A percentile compares a stretch with the other conserved stretches of the same genome.
phyloP scores from a whole-genome alignment of 2,797 vertebrate species.

The Syngnathus rostellatus region DNA sequence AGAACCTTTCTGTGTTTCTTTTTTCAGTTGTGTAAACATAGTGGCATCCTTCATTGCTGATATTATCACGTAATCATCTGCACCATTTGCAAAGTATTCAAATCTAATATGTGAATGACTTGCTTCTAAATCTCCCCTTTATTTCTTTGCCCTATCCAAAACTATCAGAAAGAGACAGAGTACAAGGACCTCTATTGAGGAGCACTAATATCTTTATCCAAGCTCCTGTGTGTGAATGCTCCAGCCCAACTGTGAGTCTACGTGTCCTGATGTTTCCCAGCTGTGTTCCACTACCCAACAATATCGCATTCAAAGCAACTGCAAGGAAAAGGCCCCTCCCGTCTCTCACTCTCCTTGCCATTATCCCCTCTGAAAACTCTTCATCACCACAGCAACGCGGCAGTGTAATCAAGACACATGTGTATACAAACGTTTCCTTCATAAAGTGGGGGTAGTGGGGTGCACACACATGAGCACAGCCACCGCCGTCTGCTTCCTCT shows the following conservation, averaged over 20 bases:
- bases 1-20: not conserved
- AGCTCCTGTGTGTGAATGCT: constrained; percentile 36
- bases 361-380: constrained; percentile 46
- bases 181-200: constrained; percentile 22
- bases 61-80: not conserved
- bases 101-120: not conserved
- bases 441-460: constrained; percentile 34
- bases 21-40: not conserved
- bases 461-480: constrained; percentile 37
- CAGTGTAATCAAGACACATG: constrained; percentile 66
- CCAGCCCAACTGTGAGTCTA: constrained; percentile 36
- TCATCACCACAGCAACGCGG: constrained; percentile 65
- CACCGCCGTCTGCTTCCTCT: constrained; percentile 50
- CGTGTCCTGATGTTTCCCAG: constrained; percentile 76
- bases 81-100: not conserved
- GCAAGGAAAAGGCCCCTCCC: constrained; percentile 37
- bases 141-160: not conserved
- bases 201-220: constrained; percentile 21
- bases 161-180: constrained; percentile 6
- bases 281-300: constrained; percentile 73
- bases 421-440: constrained; percentile 70
- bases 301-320: constrained; percentile 75
- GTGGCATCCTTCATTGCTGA: not conserved
- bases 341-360: constrained; percentile 32
- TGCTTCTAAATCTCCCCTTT: not conserved